phyloP scores from a whole-genome alignment of 2,888 invertebrate genomes.

The Augiades crinisus region DNA sequence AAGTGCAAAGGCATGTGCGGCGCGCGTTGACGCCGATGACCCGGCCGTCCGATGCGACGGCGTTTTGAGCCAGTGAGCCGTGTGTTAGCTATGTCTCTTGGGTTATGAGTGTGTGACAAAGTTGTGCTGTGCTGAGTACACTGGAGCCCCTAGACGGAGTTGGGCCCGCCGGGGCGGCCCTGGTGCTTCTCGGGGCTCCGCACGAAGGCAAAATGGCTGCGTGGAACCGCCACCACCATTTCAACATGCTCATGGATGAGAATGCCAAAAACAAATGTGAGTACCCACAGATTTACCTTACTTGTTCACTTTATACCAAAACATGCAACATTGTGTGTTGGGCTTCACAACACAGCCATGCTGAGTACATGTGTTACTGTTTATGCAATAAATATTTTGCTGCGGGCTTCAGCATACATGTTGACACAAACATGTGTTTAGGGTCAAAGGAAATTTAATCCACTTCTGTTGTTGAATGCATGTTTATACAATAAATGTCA shows the following conservation, averaged over 20 bases:
- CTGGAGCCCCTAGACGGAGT: slow-evolving; percentile 84
- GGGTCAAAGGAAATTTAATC: background rate
- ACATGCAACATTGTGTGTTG: background rate
- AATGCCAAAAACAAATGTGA: slow-evolving; percentile 86
- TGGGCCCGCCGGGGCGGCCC: slow-evolving; percentile 82
- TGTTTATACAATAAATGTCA: background rate
- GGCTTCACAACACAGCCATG: slow-evolving; percentile 11
- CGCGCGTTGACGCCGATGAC: slow-evolving; percentile 73
- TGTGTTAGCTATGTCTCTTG: slow-evolving; percentile 71
- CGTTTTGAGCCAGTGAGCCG: slow-evolving; percentile 67
- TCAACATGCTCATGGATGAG: slow-evolving; percentile 85
- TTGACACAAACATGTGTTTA: background rate
- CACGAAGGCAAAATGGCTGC: slow-evolving; percentile 85
- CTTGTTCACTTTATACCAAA: background rate
- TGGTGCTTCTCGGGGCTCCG: slow-evolving; percentile 81
- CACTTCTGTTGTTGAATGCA: background rate
- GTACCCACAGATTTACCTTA: slow-evolving; percentile 42
- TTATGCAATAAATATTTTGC: slow-evolving; percentile 7
- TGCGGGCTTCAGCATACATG: background rate
- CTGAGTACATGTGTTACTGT: slow-evolving; percentile 19
- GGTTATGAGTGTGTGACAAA: slow-evolving; percentile 81
- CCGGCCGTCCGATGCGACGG: slow-evolving; percentile 66
- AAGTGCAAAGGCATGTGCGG: slow-evolving; percentile 77
- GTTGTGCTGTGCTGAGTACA: slow-evolving; percentile 78
- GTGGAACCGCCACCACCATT: slow-evolving; percentile 89